Base-by-base conservation (phyloP, 1,140 invertebrate genomes). In the Drosophila parabipectinata region DNA sequence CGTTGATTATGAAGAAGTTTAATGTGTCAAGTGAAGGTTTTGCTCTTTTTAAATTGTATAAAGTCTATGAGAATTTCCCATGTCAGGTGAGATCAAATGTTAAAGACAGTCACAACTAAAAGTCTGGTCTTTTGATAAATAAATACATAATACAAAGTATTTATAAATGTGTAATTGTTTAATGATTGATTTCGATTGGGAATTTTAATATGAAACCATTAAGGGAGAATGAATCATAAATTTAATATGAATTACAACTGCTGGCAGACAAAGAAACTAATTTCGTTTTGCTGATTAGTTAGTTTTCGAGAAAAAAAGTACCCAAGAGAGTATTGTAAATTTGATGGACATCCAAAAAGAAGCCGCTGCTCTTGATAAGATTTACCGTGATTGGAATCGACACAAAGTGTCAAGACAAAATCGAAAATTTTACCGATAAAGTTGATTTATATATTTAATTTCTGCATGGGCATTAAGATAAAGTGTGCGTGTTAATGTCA, bases 121-220 rank as follows among this genome's bases (percentile, higher is more conserved):
- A 78, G 73, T 81, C 78, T 85, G 81, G 67, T 87, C 73, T 78
- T 81, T 85, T 82, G 60, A 74, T 87, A 75, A 85, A 87, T 15
- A 80, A 69, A 79, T 44, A 41, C 61, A 81, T 75, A 83, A 80
- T 85, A 80, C 80, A 85, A 52, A 63, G 37, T 71, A 79, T 56
- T 61, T 62, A 45, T 59, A 81, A 66, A n/a, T n/a, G 9, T 14
- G 21, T 24, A 12, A 21, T n/a, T 45, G 26, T n/a, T n/a, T 5
- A 15, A 15, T 9, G 1, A 3, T 18, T 18, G 18, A 18, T 18
- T 4, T 2, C 4, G 2, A 24, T 28, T 28, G 26, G 6, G 1
- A 6, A 4, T n/a, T 37, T 37, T n/a, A 12, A 37, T 10, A 37
- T 37, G 10, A 37, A 12, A 37, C 34, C 34, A 14, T 2, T 2